Evolutionary conservation across 2,113 vertebrate genomes (phyloP), one percentile per base, ranked within the genome.

Genomic region (Xiphophorus couchianus): DNA sequence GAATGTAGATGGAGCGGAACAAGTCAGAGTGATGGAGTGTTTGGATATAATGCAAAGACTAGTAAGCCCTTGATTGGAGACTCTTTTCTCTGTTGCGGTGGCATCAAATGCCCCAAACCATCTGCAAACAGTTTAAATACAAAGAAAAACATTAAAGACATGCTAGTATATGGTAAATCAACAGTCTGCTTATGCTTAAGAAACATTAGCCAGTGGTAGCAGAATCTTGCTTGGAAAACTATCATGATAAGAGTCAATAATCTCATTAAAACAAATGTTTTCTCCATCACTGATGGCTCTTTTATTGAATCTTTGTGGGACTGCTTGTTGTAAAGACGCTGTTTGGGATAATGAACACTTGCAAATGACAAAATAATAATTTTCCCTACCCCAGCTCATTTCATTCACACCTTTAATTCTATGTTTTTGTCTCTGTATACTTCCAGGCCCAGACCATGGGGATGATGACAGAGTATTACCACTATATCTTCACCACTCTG

Each of bases 391-490:
- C 58, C 69, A 62, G 77, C 58, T 83, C 75, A 66, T 12, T 54
- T 82, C 70, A 61, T 81, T 78, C 69, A 69, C 77, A 71, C 69
- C 74, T 74, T 77, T 71, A 64, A 70, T 30, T 66, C 35, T 66
- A 63, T 31, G 78, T 42, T 31, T 72, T 66, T 60, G 13, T 81
- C 80, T 87, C 76, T 7, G 10, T 83, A 29, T 77, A 54, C 67
- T 81, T 90, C n/a, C 91, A 99, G 98, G 98, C 98, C 60, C 97
- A 99, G 97, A 97, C 97, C 51, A 99, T 99, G 97, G 98, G 98
- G 85, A 99, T 99, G 98, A 98, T 99, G 98, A 99, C 98, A 0
- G 98, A 99, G 76, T 99, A 99, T 90, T 99, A 99, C 95, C 98
- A 99, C 96, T 99, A 98, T 94, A 97, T 99, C 95, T 99, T 99